A percentile compares a stretch with the other conserved stretches of the same genome.
Conservation (phyloP, 2,888 invertebrate genomes). For the Thelaira solivaga region DNA sequence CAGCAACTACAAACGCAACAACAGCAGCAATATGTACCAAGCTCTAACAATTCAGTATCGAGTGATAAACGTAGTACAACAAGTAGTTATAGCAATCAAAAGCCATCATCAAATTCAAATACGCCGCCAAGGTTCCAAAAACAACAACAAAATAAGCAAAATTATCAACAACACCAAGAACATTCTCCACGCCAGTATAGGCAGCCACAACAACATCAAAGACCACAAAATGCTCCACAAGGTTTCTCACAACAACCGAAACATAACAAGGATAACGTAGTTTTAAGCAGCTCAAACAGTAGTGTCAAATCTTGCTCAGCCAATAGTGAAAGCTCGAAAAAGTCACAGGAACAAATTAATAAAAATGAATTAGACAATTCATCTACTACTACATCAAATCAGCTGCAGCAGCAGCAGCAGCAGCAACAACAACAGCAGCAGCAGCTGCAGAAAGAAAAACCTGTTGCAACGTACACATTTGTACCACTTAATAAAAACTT, state of each 20-base stretch:
- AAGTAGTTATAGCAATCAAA: constrained; percentile 68
- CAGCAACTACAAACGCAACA: constrained; percentile 59
- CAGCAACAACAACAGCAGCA: neutral
- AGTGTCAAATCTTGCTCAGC: constrained; percentile 39
- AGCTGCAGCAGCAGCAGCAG: constrained; percentile 3
- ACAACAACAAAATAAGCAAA: constrained; percentile 66
- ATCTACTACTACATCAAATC: neutral
- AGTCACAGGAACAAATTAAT: constrained; percentile 63
- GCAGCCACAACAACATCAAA: constrained; percentile 65
- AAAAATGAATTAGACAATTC: constrained; percentile 31
- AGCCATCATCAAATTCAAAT: constrained; percentile 60
- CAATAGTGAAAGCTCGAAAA: constrained; percentile 61
- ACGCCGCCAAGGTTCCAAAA: constrained; percentile 71
- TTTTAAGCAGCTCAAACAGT: constrained; percentile 52
- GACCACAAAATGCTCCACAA: constrained; percentile 72
- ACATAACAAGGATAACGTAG: constrained; percentile 24
- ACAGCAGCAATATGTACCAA: constrained; percentile 66
- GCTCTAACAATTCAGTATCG: constrained; percentile 58
- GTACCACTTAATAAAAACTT: constrained; percentile 78
- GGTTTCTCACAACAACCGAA: constrained; percentile 70
- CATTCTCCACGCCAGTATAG: constrained; percentile 47
- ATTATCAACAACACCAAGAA: constrained; percentile 29
- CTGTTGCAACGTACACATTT: constrained; percentile 74
- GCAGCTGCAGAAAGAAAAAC: constrained; percentile 30
- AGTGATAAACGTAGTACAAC: constrained; percentile 64